Conservation (phyloP, 2,113 vertebrate genomes). For the Callionymus lyra region DNA sequence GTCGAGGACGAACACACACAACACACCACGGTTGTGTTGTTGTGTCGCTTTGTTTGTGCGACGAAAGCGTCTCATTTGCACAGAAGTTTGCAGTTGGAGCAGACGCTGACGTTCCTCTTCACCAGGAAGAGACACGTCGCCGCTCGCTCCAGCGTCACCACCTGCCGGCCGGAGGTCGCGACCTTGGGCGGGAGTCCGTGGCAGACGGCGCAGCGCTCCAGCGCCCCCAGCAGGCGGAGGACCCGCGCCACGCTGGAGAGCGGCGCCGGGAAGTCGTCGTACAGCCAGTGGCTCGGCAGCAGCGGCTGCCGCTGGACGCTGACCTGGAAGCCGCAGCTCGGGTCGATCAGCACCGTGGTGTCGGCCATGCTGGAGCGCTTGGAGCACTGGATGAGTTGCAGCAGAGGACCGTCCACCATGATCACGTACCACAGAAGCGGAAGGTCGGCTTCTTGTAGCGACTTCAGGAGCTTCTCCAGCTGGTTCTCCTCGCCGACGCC, state of each 20-base stretch:
- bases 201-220: slow-evolving; percentile 62
- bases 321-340: slow-evolving; percentile 58
- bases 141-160: slow-evolving; percentile 51
- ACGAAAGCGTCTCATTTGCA: slow-evolving; percentile 18
- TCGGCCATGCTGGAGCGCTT: slow-evolving; percentile 65
- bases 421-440: slow-evolving; percentile 65
- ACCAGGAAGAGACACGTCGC: slow-evolving; percentile 67
- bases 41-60: too few relatives aligned
- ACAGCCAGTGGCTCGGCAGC: slow-evolving; percentile 63
- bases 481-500: slow-evolving; percentile 27
- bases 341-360: slow-evolving; percentile 62
- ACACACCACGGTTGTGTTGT: too few relatives aligned
- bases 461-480: slow-evolving; percentile 53
- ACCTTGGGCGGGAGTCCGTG: slow-evolving; percentile 44
- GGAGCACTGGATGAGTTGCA: slow-evolving; percentile 69
- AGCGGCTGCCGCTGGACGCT: slow-evolving; percentile 67
- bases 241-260: slow-evolving; percentile 42
- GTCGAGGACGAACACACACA: too few relatives aligned
- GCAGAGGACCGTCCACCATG: slow-evolving; percentile 57
- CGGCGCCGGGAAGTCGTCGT: slow-evolving; percentile 42
- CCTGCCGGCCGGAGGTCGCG: background rate
- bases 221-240: slow-evolving; percentile 53
- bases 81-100: slow-evolving; percentile 48
- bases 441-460: slow-evolving; percentile 40
- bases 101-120: slow-evolving; percentile 36